Base-by-base conservation (phyloP, 2,113 vertebrate species). In the Melanotaenia duboulayi region DNA sequence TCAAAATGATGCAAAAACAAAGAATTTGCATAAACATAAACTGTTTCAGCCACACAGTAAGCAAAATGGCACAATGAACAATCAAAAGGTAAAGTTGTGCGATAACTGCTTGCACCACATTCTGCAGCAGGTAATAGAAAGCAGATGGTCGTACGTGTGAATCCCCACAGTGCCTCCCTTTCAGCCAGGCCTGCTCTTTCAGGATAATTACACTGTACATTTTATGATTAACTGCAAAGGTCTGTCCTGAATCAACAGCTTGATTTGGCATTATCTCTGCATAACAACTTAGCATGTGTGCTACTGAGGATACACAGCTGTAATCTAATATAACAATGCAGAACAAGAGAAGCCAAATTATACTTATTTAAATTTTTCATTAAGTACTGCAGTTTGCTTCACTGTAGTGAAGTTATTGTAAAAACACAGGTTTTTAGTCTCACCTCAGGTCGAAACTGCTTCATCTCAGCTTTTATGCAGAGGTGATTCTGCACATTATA, bases 131-230 rank as follows among this genome's bases (percentile, higher is more conserved):
- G 61, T 72, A 52, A 80, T 63, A 51, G 32, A 69, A 61, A 68
- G 24, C 76, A 81, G 71, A 85, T 74, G 59, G 64, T 13, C 28
- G 17, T 22, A 50, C 17, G 4, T 54, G 22, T 5, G 19, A 24
- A 61, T 86, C 71, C 67, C 71, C 39, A 42, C 59, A 79, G 65
- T 58, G 67, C 71, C 60, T 71, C 28, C 2, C 62, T 58, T 64
- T 69, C 0, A 35, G 56, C 77, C 80, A 42, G 69, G 75, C 80
- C 84, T 78, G 64, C 67, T 64, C 80, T 71, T 79, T 90, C 85
- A 84, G 67, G 61, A 80, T 87, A 90, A 90, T 93, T 87, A 87
- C 72, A 81, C 65, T 46, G 75, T 87, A 81, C 80, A 90, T 88
- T 79, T 73, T 35, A 72, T 88, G 64, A 81, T 72, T 82, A 85